Evolutionary conservation across 1,140 invertebrate genomes (phyloP).

Genomic region (Pogonomyrmex californicus): DNA sequence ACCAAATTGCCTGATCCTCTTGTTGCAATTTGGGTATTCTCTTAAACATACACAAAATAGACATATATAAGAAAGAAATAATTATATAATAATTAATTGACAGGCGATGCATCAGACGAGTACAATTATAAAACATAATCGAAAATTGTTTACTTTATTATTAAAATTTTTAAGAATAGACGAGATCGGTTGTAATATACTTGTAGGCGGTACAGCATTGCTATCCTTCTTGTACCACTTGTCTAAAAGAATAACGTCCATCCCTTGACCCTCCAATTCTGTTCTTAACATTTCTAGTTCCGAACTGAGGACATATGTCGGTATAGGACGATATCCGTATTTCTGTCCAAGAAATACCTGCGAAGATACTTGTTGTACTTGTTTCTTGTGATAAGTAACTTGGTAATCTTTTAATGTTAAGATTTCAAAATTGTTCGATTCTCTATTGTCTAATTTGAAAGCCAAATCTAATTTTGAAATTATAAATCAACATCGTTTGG

Average conservation of each 20-base stretch:
- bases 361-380: not conserved
- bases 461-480: not conserved
- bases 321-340: slow-evolving; percentile 98
- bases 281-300: slow-evolving; percentile 96
- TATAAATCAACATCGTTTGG: not conserved
- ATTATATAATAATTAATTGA: slow-evolving; percentile 8
- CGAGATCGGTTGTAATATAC: slow-evolving; percentile 98
- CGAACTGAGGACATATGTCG: slow-evolving; percentile 97
- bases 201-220: slow-evolving; percentile 97
- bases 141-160: slow-evolving; percentile 92
- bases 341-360: slow-evolving; percentile 98
- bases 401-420: not conserved
- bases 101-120: too few relatives aligned
- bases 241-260: slow-evolving; percentile 95
- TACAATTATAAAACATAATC: not conserved
- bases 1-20: slow-evolving; percentile 98
- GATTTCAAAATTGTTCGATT: not conserved
- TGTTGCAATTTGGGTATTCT: slow-evolving; percentile 97
- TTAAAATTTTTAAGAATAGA: slow-evolving; percentile 99
- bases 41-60: slow-evolving; percentile 84
- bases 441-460: not conserved
- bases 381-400: not conserved
- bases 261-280: slow-evolving; percentile 92
- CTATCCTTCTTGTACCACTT: slow-evolving; percentile 99
- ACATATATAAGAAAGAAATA: slow-evolving; percentile 4